Conservation (phyloP, 2,888 invertebrate genomes). For the Tuberolachnus salignus region DNA sequence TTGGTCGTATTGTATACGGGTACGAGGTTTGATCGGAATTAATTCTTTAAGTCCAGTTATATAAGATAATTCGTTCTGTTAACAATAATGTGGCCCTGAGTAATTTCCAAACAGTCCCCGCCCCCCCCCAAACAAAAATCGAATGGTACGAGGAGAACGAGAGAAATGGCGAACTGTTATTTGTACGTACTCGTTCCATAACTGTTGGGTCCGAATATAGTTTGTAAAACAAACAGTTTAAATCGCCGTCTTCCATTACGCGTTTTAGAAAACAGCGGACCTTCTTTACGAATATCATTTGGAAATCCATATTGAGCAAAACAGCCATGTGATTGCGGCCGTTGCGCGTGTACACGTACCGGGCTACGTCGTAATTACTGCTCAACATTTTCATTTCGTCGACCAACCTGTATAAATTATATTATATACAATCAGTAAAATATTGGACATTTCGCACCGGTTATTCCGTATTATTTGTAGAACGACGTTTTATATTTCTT, state of each 20-base stretch:
- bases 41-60: conserved; percentile 10
- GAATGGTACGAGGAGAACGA: too few relatives aligned
- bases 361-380: conserved; percentile 14
- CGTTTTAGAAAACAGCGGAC: not conserved
- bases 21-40: conserved; percentile 16
- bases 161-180: not conserved
- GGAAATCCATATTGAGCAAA: conserved; percentile 29
- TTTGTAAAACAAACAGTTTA: conserved; percentile 41
- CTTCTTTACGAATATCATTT: conserved; percentile 19
- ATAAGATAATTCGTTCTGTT: not conserved
- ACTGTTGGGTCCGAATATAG: not conserved
- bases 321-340: conserved; percentile 12
- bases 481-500: too few relatives aligned
- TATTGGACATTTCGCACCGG: too few relatives aligned
- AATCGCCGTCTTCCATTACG: conserved; percentile 17
- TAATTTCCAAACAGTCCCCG: too few relatives aligned
- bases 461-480: not conserved
- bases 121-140: not conserved
- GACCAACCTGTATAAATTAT: not conserved
- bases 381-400: conserved; percentile 28
- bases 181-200: conserved; percentile 31
- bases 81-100: not conserved
- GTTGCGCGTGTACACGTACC: not conserved
- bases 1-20: not conserved
- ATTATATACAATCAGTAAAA: too few relatives aligned